Evolutionary conservation across 2,888 invertebrate species (phyloP), one percentile per base, ranked within the genome.

Genomic region (Oligia fasciuncula): DNA sequence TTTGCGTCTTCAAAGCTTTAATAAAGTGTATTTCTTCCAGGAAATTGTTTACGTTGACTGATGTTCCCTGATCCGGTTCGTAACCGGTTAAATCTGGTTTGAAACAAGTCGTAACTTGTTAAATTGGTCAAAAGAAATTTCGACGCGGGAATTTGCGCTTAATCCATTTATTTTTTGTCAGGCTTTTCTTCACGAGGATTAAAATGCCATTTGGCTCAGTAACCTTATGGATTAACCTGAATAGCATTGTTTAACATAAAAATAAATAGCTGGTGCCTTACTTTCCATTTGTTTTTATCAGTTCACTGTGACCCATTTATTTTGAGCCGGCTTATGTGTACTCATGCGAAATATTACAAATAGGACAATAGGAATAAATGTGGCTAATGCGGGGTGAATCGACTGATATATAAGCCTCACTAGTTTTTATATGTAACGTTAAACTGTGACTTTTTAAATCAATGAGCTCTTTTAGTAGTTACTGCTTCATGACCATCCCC

Each of bases 1-100:
- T 93, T 93, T 91, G 89, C 90, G 86, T 83, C 85, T 87, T 91
- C 90, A 90, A 91, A 91, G 90, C 84, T 72, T 85, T 89, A 84
- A 77, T 76, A 87, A 88, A 87, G 85, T 85, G 81, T 89, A 83
- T 86, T 87, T 85, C 85, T 91, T 84, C 62, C 67, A 88, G 85
- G 82, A 91, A 91, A 91, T 89, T 91, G 90, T 92, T 87, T 88
- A 89, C 87, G 80, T 85, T 84, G 81, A 89, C 86, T 79, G 85
- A 83, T 79, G 71, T 76, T 73, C 70, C 57, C 66, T 77, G 67
- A 89, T 79, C 75, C 76, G 73, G 76, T 83, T 73, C 62, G 51
- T 71, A 85, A 87, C 87, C 77, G 73, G 80, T 87, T 83, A 79
- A 83, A 87, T 80, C 71, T 62, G 76, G 76, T 86, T 87, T 73